Conservation (phyloP, 2,113 vertebrate genomes). For the Rhinolophus sinicus region DNA sequence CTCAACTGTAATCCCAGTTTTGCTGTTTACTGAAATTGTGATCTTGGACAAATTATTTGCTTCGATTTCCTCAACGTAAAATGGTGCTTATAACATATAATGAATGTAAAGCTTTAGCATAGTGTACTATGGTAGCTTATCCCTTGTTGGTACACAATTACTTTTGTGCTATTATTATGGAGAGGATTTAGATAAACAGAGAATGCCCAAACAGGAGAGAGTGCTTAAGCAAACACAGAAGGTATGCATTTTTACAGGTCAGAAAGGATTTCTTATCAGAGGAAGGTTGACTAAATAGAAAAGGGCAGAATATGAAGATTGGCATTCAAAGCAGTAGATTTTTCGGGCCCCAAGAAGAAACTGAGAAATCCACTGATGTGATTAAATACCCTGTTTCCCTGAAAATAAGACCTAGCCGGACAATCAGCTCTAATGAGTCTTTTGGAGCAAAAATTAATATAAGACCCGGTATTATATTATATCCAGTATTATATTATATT, state of each 20-base stretch:
- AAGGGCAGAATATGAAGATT: conserved; percentile 1
- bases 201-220: neutral
- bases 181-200: conserved; percentile 53
- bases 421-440: no score
- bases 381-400: conserved; percentile 8
- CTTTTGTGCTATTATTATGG: conserved; percentile 41
- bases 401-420: no score
- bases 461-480: no score
- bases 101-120: neutral
- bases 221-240: neutral
- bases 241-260: conserved; percentile 33
- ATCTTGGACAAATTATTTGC: neutral
- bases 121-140: neutral
- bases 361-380: neutral
- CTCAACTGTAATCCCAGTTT: conserved; percentile 6
- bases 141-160: neutral
- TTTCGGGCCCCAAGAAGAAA: conserved; percentile 10
- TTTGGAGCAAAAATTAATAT: no score
- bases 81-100: neutral
- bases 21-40: conserved; percentile 16
- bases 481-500: no score
- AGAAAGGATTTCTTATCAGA: neutral
- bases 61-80: conserved; percentile 33
- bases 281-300: conserved; percentile 36
- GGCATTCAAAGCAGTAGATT: conserved; percentile 58